phyloP scores from a whole-genome alignment of 2,888 invertebrate species.

The Phanerotoma sp. region DNA sequence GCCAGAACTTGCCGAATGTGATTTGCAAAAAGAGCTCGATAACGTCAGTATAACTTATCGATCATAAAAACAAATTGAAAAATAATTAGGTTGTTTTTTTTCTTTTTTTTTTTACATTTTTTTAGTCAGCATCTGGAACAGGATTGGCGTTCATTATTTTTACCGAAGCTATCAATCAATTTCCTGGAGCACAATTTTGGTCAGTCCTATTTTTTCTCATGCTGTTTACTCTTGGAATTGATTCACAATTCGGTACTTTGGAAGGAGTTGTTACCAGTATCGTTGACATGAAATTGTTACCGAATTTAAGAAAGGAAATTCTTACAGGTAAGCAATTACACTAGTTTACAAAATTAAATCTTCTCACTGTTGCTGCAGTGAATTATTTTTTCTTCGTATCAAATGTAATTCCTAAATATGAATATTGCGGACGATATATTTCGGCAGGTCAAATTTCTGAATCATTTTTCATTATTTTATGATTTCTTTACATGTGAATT shows the following conservation, averaged over 20 bases:
- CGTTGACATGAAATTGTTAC: constrained; percentile 92
- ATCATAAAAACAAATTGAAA: background rate
- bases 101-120: constrained; percentile 3
- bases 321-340: constrained; percentile 81
- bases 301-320: constrained; percentile 86
- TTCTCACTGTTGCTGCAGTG: no score
- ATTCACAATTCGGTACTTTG: constrained; percentile 94
- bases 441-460: no score
- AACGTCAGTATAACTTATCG: constrained; percentile 67
- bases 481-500: no score
- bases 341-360: no score
- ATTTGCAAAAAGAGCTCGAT: constrained; percentile 82
- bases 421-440: no score
- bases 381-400: no score
- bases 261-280: constrained; percentile 96
- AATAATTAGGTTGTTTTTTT: background rate
- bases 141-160: constrained; percentile 97
- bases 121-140: constrained; percentile 93
- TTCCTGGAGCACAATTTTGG: constrained; percentile 96
- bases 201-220: constrained; percentile 94
- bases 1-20: constrained; percentile 73
- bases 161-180: constrained; percentile 97
- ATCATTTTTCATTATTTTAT: background rate
- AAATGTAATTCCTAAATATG: background rate
- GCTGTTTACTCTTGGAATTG: constrained; percentile 95